Conservation (phyloP, 1,140 invertebrate genomes). For the Caerostris darwini region DNA sequence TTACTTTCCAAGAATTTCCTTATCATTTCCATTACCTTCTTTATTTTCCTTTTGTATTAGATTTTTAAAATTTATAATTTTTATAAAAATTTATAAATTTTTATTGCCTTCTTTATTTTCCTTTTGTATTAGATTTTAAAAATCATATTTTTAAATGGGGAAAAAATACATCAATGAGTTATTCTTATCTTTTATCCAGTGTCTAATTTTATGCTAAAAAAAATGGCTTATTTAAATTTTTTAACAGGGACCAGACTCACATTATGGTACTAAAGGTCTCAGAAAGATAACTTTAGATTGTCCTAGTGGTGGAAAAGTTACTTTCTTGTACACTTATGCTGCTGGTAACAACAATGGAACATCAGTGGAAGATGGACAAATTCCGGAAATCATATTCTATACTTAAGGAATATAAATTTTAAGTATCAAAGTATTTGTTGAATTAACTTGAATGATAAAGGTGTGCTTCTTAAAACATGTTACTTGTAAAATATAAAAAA, state of each 20-base stretch:
- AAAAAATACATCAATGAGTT: too few species aligned
- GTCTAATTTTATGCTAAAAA: not conserved
- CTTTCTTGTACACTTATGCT: slow-evolving; percentile 92
- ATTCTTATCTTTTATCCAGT: not conserved
- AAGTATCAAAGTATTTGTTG: not conserved
- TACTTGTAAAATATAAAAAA: not conserved
- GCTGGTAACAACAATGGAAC: slow-evolving; percentile 95
- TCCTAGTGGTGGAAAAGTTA: slow-evolving; percentile 87
- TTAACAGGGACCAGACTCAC: slow-evolving; percentile 90
- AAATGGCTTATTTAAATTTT: not conserved
- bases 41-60: too few species aligned
- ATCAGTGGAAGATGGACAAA: slow-evolving; percentile 94
- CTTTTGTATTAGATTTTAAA: too few species aligned
- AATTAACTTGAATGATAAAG: not conserved
- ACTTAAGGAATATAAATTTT: slow-evolving; percentile 79
- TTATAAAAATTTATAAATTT: too few species aligned
- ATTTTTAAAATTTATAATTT: too few species aligned
- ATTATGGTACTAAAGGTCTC: slow-evolving; percentile 92
- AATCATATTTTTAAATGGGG: too few species aligned
- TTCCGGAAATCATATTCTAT: slow-evolving; percentile 94
- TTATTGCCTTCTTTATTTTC: too few species aligned
- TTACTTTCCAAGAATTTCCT: too few species aligned
- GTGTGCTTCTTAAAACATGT: not conserved
- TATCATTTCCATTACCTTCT: too few species aligned
- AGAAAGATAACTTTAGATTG: slow-evolving; percentile 89